Evolutionary conservation across 1,140 invertebrate genomes (phyloP).

Genomic region (Bombus haemorrhoidalis): DNA sequence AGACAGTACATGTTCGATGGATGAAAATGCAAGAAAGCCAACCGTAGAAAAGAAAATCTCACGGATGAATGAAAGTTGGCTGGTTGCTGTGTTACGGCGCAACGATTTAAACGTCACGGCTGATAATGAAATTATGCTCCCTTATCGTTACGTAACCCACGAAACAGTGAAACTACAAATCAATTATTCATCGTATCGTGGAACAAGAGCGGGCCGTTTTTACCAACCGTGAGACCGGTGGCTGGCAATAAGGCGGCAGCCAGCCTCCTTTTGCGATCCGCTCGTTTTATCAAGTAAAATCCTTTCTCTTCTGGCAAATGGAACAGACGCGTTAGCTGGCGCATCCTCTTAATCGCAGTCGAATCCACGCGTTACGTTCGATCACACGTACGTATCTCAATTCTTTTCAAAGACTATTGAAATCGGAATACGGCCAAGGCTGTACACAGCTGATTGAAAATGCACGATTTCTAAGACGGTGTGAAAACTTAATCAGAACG

Average conservation of each 20-base stretch:
- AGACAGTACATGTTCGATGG: not conserved
- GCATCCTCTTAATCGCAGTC: not conserved
- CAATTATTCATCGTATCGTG: slow-evolving; percentile 42
- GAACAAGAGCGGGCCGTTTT: slow-evolving; percentile 7
- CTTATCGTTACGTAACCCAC: slow-evolving; percentile 14
- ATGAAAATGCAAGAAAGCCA: not conserved
- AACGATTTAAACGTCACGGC: not conserved
- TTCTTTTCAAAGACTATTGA: not conserved
- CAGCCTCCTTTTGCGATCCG: slow-evolving; percentile 11
- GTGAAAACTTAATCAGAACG: not conserved
- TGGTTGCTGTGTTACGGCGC: too few species aligned
- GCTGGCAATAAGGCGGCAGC: not conserved
- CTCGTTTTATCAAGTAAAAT: slow-evolving; percentile 30
- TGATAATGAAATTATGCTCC: slow-evolving; percentile 40
- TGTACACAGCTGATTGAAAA: not conserved
- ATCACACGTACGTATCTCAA: not conserved
- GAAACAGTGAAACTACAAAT: slow-evolving; percentile 43
- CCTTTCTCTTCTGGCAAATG: slow-evolving; percentile 28
- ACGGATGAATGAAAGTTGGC: slow-evolving; percentile 9
- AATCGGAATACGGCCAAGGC: slow-evolving; percentile 39
- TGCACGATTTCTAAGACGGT: slow-evolving; percentile 14
- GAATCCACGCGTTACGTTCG: not conserved
- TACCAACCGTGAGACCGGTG: slow-evolving; percentile 26
- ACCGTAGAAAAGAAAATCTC: not conserved
- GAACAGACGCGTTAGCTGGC: not conserved